Evolutionary conservation across 2,888 invertebrate genomes (phyloP), one percentile per base, ranked within the genome.

Genomic region (Drosophila neutralis): DNA sequence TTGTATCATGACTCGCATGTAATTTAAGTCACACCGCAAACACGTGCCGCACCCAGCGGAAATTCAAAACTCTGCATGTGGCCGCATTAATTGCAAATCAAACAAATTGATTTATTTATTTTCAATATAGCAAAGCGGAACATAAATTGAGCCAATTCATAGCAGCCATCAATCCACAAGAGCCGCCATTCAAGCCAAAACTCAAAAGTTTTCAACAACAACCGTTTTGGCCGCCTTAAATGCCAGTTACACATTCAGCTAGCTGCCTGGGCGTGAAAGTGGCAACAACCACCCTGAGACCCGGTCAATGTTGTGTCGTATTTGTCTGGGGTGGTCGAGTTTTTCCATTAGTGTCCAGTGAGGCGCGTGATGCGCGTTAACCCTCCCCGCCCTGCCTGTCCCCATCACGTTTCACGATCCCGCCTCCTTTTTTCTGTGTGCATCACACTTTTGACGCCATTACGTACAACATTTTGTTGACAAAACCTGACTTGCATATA

Each of bases 401-500:
- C 29, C 27, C 45, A 31, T 15, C 10, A 2, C 31, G 15, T 10
- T 53, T 21, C 56, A 31, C 21, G 51, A 21, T 24, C 42, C 42
- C 51, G 36, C 35, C 60, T 24, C 29, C 38, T 48, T 48, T 45
- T 57, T 21, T 11, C 10, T 7, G 4, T 45, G 15, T 36, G n/a
- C 53, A 64, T 61, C 54, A 31, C 75, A 69, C 84, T 76, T 72
- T 77, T 77, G 86, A 82, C 88, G 90, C 89, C 85, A 88, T 90
- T 90, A 82, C 67, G 76, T 74, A 66, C 69, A 77, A 64, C 78
- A 78, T 70, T 79, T 70, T 79, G 82, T 82, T 83, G 76, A 76
- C 78, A 77, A 78, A 82, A 87, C 91, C 90, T 91, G 91, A 91
- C 90, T 91, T 85, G 91, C 87, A 91, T 90, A 86, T 86, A 83